Base-by-base conservation (phyloP, 1,140 invertebrate genomes). In the Trachymyrmex cornetzi region DNA sequence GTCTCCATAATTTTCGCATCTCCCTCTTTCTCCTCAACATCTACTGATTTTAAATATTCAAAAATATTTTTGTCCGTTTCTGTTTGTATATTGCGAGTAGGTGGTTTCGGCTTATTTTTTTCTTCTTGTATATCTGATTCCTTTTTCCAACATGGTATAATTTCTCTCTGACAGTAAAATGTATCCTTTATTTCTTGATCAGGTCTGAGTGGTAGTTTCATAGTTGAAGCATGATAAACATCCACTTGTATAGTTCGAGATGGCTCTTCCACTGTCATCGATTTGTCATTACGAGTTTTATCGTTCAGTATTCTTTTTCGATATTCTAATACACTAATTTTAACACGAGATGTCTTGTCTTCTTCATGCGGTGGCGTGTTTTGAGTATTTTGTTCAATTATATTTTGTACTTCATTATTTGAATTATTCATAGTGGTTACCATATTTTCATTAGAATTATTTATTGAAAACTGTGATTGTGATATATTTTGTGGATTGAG, bases 51-150 rank as follows among this genome's bases (percentile, higher is more conserved):
- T 57, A 88, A 75, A 88, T 81, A 86, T 63, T 91, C 88, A 85
- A 94, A 93, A n/a, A 92, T 88, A n/a, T 90, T 91, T 77, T 95
- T 91, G 16, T 91, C 87, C 2, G 92, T 95, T 74, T 94, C 92
- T 55, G 91, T 88, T 38, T 72, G 87, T 34, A 86, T 72, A 30
- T 93, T 88, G n/a, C 79, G 53, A 63, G 89, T 92, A 1, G 22
- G 0, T 11, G 82, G 80, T 87, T 94, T 94, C 11, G 85, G 61
- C 50, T 80, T 81, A n/a, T 77, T 27, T 38, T 93, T 93, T 9
- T 90, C 89, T 24, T 94, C 91, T 19, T 94, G 90, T 27, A 94
- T 11, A 48, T 94, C 92, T 30, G 24, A 50, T 84, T 92, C 92
- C 0, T 90, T 85, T 64, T 93, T 94, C 3, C 38, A 44, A 44